Base-by-base conservation (phyloP, 2,888 invertebrate genomes). In the Polymixis lichenea region DNA sequence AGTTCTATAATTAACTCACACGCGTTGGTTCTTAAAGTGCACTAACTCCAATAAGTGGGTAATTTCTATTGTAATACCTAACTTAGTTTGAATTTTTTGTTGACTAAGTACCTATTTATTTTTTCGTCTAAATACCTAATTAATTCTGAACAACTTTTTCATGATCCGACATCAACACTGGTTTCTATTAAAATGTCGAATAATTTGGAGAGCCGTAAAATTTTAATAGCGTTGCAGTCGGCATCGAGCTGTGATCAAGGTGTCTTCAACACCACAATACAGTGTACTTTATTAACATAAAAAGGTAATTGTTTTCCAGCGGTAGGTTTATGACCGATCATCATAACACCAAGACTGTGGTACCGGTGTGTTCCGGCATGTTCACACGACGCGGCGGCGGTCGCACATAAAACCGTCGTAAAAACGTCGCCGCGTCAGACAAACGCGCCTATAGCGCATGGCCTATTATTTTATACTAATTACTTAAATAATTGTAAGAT, bases 401-500 rank as follows among this genome's bases (percentile, higher is more conserved):
- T 15, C 66, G 60, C 58, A 67, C 61, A 61, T 82, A 58, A 72
- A 71, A 78, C 58, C n/a, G 49, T 65, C 76, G 69, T 72, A 53
- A 75, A 76, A 64, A 7, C 61, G 75, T 53, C 25, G 75, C 56
- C 53, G 38, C 58, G 38, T 17, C 64, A 51, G 43, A 53, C 51
- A 60, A 32, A 46, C 25, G 67, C 60, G 13, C 13, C 49, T 32
- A 32, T 28, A 32, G 28, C 28, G 19, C 58, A 66, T 17, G 15
- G 46, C 17, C 69, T 80, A 64, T 61, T 78, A 67, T 73, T 58
- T 71, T 32, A 67, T 67, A 55, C 68, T 85, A 83, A 86, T 87
- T 80, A 83, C 51, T 72, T 46, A 72, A 75, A 78, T 81, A 75
- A 83, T 76, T 83, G 72, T 77, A 72, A 77, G 75, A 78, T 80